Evolutionary conservation across 2,113 vertebrate species (phyloP).

Genomic region (Sus scrofa): DNA sequence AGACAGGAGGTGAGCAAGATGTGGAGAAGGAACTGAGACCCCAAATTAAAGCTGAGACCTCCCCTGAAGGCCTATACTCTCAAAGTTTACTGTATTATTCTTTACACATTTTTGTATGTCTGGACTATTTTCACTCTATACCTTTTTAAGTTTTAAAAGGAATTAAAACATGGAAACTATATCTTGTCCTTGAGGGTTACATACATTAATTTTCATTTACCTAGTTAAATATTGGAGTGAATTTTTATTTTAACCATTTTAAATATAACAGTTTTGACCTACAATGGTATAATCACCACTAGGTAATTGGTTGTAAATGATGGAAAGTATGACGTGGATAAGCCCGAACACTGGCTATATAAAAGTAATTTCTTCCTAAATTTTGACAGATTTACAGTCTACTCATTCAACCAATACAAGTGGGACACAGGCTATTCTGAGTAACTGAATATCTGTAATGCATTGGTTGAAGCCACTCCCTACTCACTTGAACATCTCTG

Average conservation of each 20-base stretch:
- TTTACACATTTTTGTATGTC: background rate
- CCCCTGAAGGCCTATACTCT: background rate
- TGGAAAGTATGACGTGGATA: background rate
- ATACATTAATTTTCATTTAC: background rate
- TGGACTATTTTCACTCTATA: slow-evolving; percentile 31
- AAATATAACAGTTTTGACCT: background rate
- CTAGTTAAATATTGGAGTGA: slow-evolving; percentile 43
- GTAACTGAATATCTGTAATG: background rate
- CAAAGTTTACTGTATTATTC: slow-evolving; percentile 43
- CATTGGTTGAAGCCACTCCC: background rate
- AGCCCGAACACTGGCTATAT: background rate
- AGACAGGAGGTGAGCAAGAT: background rate
- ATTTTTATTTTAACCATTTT: slow-evolving; percentile 11
- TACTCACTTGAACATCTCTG: background rate
- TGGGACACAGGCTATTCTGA: background rate
- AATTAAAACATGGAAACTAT: background rate
- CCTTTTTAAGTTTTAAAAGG: slow-evolving; percentile 16
- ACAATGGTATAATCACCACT: background rate
- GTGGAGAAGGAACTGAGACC: background rate
- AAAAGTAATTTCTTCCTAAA: background rate
- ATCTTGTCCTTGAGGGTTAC: background rate
- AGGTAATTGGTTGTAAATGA: background rate
- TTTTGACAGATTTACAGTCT: background rate
- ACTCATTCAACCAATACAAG: background rate
- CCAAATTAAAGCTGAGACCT: background rate